Conservation (phyloP, 2,888 invertebrate genomes). For the Mythimna impura region DNA sequence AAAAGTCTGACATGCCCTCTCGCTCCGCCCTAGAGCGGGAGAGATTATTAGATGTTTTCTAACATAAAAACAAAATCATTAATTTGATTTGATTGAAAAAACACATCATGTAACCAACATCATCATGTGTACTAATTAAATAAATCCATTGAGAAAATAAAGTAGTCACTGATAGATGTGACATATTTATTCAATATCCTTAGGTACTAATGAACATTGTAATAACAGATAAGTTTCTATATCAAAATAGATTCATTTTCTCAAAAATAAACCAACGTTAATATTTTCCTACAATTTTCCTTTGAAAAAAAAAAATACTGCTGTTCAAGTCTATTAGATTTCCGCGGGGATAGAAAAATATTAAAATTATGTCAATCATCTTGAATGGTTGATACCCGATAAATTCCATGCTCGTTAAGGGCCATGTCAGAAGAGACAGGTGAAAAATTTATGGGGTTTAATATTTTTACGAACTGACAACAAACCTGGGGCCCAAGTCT, state of each 20-base stretch:
- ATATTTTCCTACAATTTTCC: not conserved
- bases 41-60: too few relatives aligned
- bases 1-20: too few relatives aligned
- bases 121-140: not conserved
- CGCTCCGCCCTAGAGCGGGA: too few relatives aligned
- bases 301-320: constrained; percentile 22
- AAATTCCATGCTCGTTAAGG: constrained; percentile 27
- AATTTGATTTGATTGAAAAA: too few relatives aligned
- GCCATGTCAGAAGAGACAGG: constrained; percentile 26
- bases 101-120: not conserved
- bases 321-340: constrained; percentile 11
- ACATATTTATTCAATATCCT: not conserved
- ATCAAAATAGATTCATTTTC: not conserved
- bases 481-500: not conserved
- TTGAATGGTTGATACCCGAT: constrained; percentile 38
- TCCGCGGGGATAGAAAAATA: constrained; percentile 10
- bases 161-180: not conserved
- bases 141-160: not conserved
- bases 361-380: constrained; percentile 54
- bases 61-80: too few relatives aligned
- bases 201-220: not conserved
- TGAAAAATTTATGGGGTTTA: constrained; percentile 33
- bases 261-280: not conserved
- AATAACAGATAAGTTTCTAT: not conserved
- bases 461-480: constrained; percentile 1